These are phyloP conservation scores for Hyaena hyaena DNA, from an alignment of 2,113 vertebrate species.

Conservation along the genomic window DNA sequence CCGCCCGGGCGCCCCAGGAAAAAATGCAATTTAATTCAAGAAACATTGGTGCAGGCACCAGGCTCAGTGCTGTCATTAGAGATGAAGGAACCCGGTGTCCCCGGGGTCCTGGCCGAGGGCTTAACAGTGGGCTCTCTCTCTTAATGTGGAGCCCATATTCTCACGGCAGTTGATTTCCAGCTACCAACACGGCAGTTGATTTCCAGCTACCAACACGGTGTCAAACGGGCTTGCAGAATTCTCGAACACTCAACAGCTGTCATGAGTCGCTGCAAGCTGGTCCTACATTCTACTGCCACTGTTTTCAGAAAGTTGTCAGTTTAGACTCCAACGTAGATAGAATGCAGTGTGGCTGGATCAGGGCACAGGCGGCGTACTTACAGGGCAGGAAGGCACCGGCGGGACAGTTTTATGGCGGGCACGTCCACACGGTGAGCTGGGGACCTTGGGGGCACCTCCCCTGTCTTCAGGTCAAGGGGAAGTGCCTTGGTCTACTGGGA, in stretches of 20 bases:
- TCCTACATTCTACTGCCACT: neutral
- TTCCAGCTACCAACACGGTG: neutral
- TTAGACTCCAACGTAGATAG: neutral
- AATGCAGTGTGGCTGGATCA: neutral
- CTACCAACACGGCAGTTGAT: neutral
- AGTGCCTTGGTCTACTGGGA: neutral
- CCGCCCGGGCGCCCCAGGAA: neutral
- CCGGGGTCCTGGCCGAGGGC: too few relatives aligned
- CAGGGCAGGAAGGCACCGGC: neutral
- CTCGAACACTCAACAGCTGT: neutral
- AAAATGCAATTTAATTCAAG: neutral
- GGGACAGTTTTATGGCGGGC: neutral
- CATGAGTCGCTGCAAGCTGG: neutral
- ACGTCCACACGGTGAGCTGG: neutral
- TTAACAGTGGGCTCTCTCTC: neutral
- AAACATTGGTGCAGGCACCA: neutral
- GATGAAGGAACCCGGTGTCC: neutral
- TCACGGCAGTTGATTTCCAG: neutral
- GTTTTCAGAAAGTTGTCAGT: neutral
- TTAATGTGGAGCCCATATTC: neutral
- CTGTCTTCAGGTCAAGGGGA: neutral
- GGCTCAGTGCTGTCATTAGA: neutral
- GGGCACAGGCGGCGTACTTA: neutral
- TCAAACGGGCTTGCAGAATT: neutral
- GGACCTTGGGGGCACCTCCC: neutral